Evolutionary conservation across 2,888 invertebrate genomes (phyloP).

Genomic region (Andrena chrysosceles): DNA sequence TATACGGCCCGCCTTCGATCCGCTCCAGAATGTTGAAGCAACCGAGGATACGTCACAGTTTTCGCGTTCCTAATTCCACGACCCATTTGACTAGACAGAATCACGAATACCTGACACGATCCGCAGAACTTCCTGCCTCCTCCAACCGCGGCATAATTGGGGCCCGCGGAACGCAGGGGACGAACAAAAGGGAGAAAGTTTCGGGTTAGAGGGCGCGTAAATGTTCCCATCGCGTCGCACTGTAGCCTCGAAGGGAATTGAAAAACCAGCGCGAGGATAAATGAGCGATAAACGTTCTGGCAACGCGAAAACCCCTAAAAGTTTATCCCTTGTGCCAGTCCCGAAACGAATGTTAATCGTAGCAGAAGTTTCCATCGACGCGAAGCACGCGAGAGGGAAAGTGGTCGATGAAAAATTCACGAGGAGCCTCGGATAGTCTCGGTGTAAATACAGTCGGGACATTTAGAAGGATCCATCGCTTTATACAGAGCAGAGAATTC

Average conservation of each 20-base stretch:
- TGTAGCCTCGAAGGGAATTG: background rate
- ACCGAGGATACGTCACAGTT: background rate
- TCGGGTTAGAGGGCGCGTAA: background rate
- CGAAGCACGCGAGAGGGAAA: background rate
- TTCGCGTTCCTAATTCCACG: background rate
- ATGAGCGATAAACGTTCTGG: background rate
- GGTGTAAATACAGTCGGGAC: background rate
- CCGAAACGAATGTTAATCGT: background rate
- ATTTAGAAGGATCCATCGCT: background rate
- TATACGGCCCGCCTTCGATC: slow-evolving; percentile 1
- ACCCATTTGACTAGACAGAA: background rate
- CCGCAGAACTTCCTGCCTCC: background rate
- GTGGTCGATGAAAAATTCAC: background rate
- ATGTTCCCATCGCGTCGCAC: background rate
- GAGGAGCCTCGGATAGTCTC: background rate
- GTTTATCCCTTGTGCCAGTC: background rate
- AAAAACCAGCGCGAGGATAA: too few species aligned
- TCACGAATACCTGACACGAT: background rate
- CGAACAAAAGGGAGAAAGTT: background rate
- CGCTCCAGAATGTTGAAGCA: background rate
- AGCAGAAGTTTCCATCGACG: background rate
- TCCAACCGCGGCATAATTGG: background rate
- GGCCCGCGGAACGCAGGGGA: background rate
- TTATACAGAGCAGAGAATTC: slow-evolving; percentile 7
- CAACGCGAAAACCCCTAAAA: background rate